Percentiles rank a stretch among this genome's conserved stretches.
Evolutionary conservation across 2,888 invertebrate genomes (phyloP).

Genomic region (Herminia tarsipennalis): DNA sequence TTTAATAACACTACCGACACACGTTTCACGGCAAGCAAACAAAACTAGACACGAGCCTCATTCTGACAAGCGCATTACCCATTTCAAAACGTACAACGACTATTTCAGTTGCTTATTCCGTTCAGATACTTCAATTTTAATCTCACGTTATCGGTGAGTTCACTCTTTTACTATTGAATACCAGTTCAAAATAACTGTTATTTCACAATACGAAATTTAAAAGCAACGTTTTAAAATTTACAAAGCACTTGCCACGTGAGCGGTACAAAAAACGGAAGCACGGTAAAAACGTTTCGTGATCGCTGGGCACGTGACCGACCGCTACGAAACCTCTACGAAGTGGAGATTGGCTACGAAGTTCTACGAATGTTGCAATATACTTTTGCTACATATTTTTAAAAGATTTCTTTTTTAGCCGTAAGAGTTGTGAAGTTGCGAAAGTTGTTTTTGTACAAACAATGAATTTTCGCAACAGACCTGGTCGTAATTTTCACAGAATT

Average conservation of each 20-base stretch:
- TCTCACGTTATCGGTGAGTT: too few species aligned
- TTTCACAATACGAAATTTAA: conserved; percentile 30
- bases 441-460: background rate
- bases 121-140: too few species aligned
- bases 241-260: conserved; percentile 53
- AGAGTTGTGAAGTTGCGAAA: background rate
- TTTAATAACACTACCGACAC: conserved; percentile 75
- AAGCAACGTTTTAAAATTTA: conserved; percentile 46
- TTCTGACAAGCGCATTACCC: background rate
- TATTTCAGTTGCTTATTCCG: background rate
- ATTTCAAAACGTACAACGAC: too few species aligned
- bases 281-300: conserved; percentile 76
- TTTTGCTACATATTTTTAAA: conserved; percentile 9
- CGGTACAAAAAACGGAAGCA: conserved; percentile 68
- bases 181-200: background rate
- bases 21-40: conserved; percentile 63
- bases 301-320: conserved; percentile 67
- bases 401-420: background rate
- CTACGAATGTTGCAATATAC: conserved; percentile 25
- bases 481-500: too few species aligned
- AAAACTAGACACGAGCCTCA: conserved; percentile 16
- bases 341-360: conserved; percentile 31
- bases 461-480: background rate
- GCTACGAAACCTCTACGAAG: conserved; percentile 45
- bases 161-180: background rate